Percentiles rank a stretch among this genome's conserved stretches.
phyloP scores from a whole-genome alignment of 2,888 invertebrate species.

The Aquatica leii region DNA sequence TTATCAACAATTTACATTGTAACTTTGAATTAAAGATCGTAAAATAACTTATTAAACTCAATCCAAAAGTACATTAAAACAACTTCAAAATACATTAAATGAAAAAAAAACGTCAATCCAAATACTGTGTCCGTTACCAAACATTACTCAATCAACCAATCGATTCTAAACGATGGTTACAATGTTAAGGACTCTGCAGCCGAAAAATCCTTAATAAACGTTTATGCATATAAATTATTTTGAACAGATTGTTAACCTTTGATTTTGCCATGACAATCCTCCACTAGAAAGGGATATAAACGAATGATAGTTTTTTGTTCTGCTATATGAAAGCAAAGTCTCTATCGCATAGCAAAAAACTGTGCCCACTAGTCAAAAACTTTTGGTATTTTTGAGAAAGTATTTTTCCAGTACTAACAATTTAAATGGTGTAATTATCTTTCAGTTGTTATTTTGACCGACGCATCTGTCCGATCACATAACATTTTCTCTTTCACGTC shows the following conservation, averaged over 20 bases:
- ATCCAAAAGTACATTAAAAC: too few species aligned
- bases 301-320: constrained; percentile 34
- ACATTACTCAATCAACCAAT: too few species aligned
- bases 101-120: too few species aligned
- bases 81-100: too few species aligned
- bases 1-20: too few species aligned
- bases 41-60: too few species aligned
- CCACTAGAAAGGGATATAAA: constrained; percentile 36
- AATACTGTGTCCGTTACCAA: too few species aligned
- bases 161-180: too few species aligned
- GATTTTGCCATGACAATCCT: constrained; percentile 34
- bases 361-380: constrained; percentile 40
- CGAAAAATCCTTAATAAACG: constrained; percentile 34
- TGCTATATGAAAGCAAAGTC: constrained; percentile 39
- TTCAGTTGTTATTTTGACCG: constrained; percentile 45
- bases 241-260: constrained; percentile 28
- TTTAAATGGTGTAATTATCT: constrained; percentile 29
- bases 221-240: constrained; percentile 12
- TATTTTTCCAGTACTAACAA: constrained; percentile 27
- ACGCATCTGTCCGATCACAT: too few species aligned
- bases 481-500: too few species aligned
- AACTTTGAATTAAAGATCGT: too few species aligned
- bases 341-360: constrained; percentile 41
- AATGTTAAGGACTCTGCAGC: constrained; percentile 14
- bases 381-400: constrained; percentile 40